Evolutionary conservation across 2,888 invertebrate genomes (phyloP), one percentile per base, ranked within the genome.

Genomic region (Macropis europaea): DNA sequence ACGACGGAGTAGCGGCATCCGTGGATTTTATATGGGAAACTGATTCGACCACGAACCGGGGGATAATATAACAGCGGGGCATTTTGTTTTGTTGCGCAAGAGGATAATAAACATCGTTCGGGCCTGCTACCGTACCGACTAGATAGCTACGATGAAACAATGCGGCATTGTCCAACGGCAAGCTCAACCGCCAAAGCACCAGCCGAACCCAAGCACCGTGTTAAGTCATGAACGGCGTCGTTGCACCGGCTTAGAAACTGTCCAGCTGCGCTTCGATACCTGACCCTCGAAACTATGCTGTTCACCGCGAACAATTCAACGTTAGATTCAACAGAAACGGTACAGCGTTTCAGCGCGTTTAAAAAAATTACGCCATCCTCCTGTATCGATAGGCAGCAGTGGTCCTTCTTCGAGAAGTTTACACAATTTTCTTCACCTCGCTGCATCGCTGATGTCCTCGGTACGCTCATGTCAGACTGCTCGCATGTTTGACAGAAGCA

Each of bases 151-250:
- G 83, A 81, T 82, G 83, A 86, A 84, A 88, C 88, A 88, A 88
- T 88, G 86, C 88, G 62, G 87, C 86, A 88, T 88, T 88, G 88
- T 87, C 84, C 82, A n/a, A n/a, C 77, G 81, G 81, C 84, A 83
- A 81, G 79, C 82, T 83, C 78, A 76, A 77, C 84, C 78, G 81
- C 81, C 74, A 76, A 83, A 83, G 82, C 80, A 79, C n/a, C 75
- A 71, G 72, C 74, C 79, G 76, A 66, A 74, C 73, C 72, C 69
- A 72, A 57, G 63, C 69, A 76, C 74, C 78, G 81, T 73, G 81
- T 73, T 79, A 81, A 81, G 76, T 81, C 81, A 74, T 80, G 81
- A 76, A 74, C 75, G 54, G 69, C 71, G 67, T 73, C 76, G 67
- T 73, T n/a, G 67, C 76, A 38, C 60, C 45, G 53, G 22, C 53